Evolutionary conservation across 2,113 vertebrate species (phyloP), one percentile per base, ranked within the genome.

Genomic region (Theropithecus gelada): DNA sequence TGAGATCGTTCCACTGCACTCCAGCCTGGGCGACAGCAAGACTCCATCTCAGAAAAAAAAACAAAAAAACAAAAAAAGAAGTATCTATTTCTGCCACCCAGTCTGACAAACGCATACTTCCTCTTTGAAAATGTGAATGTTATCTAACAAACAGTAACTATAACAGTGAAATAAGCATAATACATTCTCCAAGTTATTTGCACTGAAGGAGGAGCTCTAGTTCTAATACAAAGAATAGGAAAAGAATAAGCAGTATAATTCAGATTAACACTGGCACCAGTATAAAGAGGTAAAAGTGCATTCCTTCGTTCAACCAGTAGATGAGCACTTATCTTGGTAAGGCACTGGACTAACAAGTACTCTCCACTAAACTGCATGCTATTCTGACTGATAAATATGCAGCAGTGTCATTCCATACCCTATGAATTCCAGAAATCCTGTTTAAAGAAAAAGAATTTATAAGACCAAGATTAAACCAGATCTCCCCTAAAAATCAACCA

Each of bases 171-270:
- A 66, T 45, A 73, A 88, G 81, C 72, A 59, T 61, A 55, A 93
- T 40, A 85, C 59, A 52, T 30, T 93, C 25, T 30, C 27, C 32
- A 88, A 38, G 32, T 64, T 97, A 93, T 97, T 96, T 97, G 87
- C 93, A 95, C 52, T 97, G 43, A 61, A 95, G 96, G 98, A 96
- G 95, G 95, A 95, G 89, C 45, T 57, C 32, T 32, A 81, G 38
- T 75, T 43, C 57, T 79, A 48, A 59, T 8, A 89, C 79, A 94
- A 96, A 95, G 78, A 59, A 80, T 89, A 92, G 32, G 81, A 87
- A 17, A 97, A 70, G 79, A 79, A 64, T 2, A 40, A 68, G 40
- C 10, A 86, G 86, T 27, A 72, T 40, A 83, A 78, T 97, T 27
- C 76, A 94, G 87, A 96, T 93, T 82, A 93, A 38, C 55, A 82